Conservation (phyloP, 2,113 vertebrate genomes). For the Psettodes erumei region DNA sequence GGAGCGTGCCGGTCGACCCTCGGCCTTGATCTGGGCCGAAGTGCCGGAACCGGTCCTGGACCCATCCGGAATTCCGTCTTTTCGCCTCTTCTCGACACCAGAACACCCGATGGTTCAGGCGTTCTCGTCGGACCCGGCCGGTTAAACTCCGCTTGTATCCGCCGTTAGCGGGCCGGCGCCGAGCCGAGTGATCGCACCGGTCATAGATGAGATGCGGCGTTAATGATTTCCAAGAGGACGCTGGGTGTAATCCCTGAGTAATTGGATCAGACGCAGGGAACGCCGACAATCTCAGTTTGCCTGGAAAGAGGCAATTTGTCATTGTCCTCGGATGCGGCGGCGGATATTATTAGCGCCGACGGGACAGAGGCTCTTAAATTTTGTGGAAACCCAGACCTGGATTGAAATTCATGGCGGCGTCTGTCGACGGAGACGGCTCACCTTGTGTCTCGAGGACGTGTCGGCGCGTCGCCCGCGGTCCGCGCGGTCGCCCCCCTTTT, state of each 20-base stretch:
- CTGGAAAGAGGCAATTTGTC: slow-evolving; percentile 32
- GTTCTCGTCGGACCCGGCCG: no score
- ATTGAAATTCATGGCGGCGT: slow-evolving; percentile 26
- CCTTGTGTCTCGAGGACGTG: slow-evolving; percentile 1
- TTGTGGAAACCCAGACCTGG: neutral
- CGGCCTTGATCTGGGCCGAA: no score
- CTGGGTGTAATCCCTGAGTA: neutral
- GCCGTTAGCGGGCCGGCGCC: no score
- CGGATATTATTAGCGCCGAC: neutral
- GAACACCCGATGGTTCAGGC: no score
- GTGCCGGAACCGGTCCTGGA: no score
- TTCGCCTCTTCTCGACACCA: no score
- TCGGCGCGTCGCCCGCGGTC: no score
- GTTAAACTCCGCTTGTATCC: no score
- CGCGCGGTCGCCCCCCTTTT: no score
- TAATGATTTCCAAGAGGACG: neutral
- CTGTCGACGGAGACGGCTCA: slow-evolving; percentile 7
- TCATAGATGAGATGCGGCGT: neutral
- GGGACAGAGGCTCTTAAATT: neutral
- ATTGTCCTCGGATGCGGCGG: neutral
- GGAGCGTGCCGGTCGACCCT: no score
- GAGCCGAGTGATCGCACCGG: no score
- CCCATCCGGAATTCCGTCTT: no score
- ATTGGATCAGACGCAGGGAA: neutral
- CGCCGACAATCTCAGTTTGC: slow-evolving; percentile 4